Conservation (phyloP, 1,140 invertebrate genomes). For the Temnothorax longispinosus region DNA sequence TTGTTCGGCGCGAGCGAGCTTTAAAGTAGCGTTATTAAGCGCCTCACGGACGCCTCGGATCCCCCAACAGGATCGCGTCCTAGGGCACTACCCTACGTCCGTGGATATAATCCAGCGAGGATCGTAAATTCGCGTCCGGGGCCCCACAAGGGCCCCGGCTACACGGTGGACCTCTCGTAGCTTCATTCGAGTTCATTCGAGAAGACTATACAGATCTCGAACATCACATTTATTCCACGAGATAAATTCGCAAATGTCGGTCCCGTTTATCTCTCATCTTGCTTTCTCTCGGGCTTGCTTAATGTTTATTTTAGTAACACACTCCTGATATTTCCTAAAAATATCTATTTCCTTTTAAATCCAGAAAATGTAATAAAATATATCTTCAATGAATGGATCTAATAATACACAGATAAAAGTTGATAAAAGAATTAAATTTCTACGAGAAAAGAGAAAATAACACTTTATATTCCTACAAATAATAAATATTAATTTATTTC, state of each 20-base stretch:
- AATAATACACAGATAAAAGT: neutral
- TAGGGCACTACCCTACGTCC: neutral
- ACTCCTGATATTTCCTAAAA: neutral
- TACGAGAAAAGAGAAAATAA: too few relatives aligned
- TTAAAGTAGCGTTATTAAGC: constrained; percentile 78
- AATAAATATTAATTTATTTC: neutral
- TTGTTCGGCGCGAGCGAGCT: constrained; percentile 73
- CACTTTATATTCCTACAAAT: neutral
- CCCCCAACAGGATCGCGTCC: constrained; percentile 51
- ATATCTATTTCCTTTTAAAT: neutral
- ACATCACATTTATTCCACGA: constrained; percentile 24
- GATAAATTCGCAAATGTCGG: constrained; percentile 45
- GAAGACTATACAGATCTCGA: constrained; percentile 28
- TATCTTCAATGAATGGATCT: neutral
- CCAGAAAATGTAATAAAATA: neutral
- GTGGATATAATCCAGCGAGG: constrained; percentile 11
- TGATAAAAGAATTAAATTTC: neutral
- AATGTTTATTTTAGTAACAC: neutral
- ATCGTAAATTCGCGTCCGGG: constrained; percentile 34
- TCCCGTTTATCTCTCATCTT: constrained; percentile 15
- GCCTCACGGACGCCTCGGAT: constrained; percentile 73
- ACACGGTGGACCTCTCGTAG: constrained; percentile 11
- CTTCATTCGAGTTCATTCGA: constrained; percentile 13
- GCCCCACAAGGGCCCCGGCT: neutral
- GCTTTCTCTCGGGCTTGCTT: neutral